phyloP scores from a whole-genome alignment of 1,140 invertebrate species.

The Drosophila nikananu region DNA sequence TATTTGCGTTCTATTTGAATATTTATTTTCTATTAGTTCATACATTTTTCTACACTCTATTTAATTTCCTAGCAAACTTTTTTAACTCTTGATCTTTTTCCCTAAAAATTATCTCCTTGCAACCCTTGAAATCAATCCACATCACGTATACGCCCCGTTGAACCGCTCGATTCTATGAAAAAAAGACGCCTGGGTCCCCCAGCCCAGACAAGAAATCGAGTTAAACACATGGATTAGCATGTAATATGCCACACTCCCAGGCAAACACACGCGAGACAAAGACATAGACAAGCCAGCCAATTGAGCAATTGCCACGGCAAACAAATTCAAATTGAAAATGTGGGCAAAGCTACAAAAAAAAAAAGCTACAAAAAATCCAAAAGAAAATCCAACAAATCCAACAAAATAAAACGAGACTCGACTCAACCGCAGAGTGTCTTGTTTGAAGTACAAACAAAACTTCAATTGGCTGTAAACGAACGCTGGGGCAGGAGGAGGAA shows the following conservation, averaged over 20 bases:
- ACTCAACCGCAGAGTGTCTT: constrained; percentile 67
- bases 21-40: neutral
- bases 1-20: too few relatives aligned
- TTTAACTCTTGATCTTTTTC: neutral
- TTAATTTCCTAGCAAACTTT: neutral
- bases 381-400: constrained; percentile 9
- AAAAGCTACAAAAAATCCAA: constrained; percentile 1
- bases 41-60: neutral
- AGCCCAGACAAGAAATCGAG: constrained; percentile 44
- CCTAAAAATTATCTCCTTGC: neutral
- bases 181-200: constrained; percentile 6
- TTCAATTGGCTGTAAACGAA: constrained; percentile 69
- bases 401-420: constrained; percentile 22
- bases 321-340: constrained; percentile 84
- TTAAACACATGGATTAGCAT: constrained; percentile 77
- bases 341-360: constrained; percentile 63
- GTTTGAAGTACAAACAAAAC: constrained; percentile 72
- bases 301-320: constrained; percentile 83
- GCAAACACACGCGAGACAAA: constrained; percentile 30
- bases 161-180: constrained; percentile 27
- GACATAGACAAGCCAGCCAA: constrained; percentile 64
- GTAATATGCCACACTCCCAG: constrained; percentile 63
- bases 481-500: constrained; percentile 3
- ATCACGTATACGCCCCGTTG: constrained; percentile 66
- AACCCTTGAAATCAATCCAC: constrained; percentile 19